Evolutionary conservation across 2,888 invertebrate genomes (phyloP).

Genomic region (Neria commutata): DNA sequence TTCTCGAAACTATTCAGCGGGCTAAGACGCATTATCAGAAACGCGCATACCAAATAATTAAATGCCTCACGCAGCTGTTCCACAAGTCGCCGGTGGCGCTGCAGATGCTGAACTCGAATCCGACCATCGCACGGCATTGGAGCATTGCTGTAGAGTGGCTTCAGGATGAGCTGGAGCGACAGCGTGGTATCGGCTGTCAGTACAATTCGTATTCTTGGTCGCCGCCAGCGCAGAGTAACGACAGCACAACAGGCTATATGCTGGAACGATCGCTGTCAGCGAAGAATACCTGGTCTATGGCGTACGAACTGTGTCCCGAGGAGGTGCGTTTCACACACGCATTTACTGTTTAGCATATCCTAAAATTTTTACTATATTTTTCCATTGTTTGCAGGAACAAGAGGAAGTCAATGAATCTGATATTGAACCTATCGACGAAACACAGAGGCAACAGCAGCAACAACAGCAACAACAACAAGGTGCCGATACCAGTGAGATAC

Average conservation of each 20-base stretch:
- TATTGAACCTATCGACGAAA: slow-evolving; percentile 55
- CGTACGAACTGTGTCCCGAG: slow-evolving; percentile 76
- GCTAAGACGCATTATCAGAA: slow-evolving; percentile 96
- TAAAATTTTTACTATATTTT: background rate
- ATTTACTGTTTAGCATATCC: background rate
- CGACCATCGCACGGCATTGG: slow-evolving; percentile 86
- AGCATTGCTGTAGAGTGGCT: slow-evolving; percentile 90
- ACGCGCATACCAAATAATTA: slow-evolving; percentile 95
- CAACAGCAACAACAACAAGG: slow-evolving; percentile 16
- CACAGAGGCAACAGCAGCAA: slow-evolving; percentile 1
- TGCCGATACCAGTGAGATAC: slow-evolving; percentile 1
- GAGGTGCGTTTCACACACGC: slow-evolving; percentile 61
- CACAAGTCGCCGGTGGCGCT: slow-evolving; percentile 82
- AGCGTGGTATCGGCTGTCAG: slow-evolving; percentile 66
- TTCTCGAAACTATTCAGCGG: slow-evolving; percentile 90
- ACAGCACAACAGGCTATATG: slow-evolving; percentile 93
- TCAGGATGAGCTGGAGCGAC: slow-evolving; percentile 86
- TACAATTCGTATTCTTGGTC: slow-evolving; percentile 93
- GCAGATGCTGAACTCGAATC: slow-evolving; percentile 77
- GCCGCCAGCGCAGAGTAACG: slow-evolving; percentile 92
- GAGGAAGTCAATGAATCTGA: slow-evolving; percentile 62
- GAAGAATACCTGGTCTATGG: slow-evolving; percentile 82
- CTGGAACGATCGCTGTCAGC: slow-evolving; percentile 94
- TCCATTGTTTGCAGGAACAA: slow-evolving; percentile 49
- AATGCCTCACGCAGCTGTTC: slow-evolving; percentile 91